Base-by-base conservation (phyloP, 1,140 invertebrate species). In the Drosophila burlai region DNA sequence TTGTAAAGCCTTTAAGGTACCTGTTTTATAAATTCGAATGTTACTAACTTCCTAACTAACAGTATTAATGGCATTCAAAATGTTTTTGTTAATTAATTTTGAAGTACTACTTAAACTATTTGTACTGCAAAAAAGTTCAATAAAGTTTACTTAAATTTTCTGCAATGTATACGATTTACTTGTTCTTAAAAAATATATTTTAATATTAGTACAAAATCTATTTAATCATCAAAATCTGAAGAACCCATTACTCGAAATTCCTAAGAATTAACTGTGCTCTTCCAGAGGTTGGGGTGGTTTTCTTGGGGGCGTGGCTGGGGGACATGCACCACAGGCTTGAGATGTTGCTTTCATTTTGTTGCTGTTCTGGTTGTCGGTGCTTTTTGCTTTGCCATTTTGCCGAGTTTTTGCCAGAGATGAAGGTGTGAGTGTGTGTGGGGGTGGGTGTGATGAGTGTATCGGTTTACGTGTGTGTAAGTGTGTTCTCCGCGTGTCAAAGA, bases 321-420 rank as follows among this genome's bases (percentile, higher is more conserved):
- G 45, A 50, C 71, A 73, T 73, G 71, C 71, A 73, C 71, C 71
- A 61, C 68, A 73, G 71, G 69, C 69, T 73, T 60, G 24, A 73
- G 67, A 52, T 38, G 46, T 73, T 52, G 60, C 71, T 76, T 65
- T 76, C 18, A 43, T 24, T 73, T 75, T 31, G 50, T 74, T 54
- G 67, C 43, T 58, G n/a, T 49, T 50, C 42, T 74, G 50, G 42
- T 50, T 52, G 16, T 40, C 45, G 67, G 71, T 74, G 71, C 71
- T 73, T 34, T 60, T 73, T 73, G 71, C 67, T 73, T 73, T 74
- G 65, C 57, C 57, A 75, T 61, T 47, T 42, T 74, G 49, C 64
- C 67, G 82, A 68, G 63, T 71, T 60, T 57, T 78, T 79, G 76
- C 75, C 76, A 71, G 45, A 64, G 47, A 78, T 79, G 75, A 29